phyloP scores from a whole-genome alignment of 2,888 invertebrate genomes.

The Caradrina clavipalpis region DNA sequence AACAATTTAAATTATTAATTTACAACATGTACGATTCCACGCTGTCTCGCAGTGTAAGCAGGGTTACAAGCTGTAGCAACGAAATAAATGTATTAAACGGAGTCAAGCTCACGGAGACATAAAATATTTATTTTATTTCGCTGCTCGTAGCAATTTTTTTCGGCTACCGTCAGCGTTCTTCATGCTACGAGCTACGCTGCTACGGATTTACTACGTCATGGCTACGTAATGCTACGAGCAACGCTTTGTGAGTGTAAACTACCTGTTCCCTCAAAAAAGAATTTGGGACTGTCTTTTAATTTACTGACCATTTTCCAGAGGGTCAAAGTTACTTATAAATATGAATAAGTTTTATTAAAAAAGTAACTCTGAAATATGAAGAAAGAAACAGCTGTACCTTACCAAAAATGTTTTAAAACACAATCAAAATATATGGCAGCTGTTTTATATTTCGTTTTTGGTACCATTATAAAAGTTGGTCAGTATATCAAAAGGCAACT shows the following conservation, averaged over 20 bases:
- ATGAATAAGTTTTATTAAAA: no score
- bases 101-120: background rate
- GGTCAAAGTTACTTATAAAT: background rate
- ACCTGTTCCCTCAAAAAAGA: background rate
- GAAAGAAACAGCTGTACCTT: no score
- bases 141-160: conserved; percentile 23
- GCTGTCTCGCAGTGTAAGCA: conserved; percentile 10
- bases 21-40: conserved; percentile 29
- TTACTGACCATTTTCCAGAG: no score
- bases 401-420: no score
- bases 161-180: background rate
- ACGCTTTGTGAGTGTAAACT: background rate
- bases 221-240: background rate
- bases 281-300: no score
- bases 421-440: no score
- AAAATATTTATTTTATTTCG: conserved; percentile 19
- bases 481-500: no score
- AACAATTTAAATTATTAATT: conserved; percentile 48
- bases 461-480: no score
- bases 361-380: no score
- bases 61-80: conserved; percentile 17
- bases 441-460: no score
- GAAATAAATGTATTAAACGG: conserved; percentile 20
- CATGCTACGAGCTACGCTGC: conserved; percentile 23
- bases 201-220: conserved; percentile 22